These are phyloP conservation scores for Heliconius hermathena DNA, from an alignment of 1,140 invertebrate genomes.

Conservation along the genomic window DNA sequence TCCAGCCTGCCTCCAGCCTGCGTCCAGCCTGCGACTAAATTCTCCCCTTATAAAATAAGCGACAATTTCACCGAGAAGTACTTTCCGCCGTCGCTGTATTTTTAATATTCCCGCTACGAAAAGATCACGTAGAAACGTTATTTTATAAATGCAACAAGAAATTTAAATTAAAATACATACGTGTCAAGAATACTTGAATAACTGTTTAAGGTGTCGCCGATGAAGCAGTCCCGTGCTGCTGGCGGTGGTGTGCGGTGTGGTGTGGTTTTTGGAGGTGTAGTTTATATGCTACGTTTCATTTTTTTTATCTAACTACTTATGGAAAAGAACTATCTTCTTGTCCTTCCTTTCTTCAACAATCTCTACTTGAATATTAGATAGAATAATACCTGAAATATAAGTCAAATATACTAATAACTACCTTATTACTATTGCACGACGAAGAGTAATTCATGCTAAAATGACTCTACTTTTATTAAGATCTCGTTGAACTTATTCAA, in stretches of 20 bases:
- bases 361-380: no score
- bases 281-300: neutral
- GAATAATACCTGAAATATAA: no score
- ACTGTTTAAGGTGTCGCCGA: neutral
- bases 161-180: constrained; percentile 23
- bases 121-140: constrained; percentile 16
- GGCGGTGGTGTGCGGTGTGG: neutral
- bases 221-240: neutral
- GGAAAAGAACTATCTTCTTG: no score
- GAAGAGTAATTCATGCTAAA: neutral
- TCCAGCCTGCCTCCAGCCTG: no score
- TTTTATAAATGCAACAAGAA: constrained; percentile 23
- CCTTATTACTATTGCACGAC: neutral
- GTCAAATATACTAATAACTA: neutral
- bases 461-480: neutral
- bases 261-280: no score
- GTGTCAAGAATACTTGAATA: constrained; percentile 12
- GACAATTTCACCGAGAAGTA: constrained; percentile 12
- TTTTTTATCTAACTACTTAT: no score
- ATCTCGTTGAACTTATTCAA: neutral
- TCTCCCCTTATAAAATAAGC: constrained; percentile 32
- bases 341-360: no score
- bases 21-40: constrained; percentile 24
- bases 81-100: constrained; percentile 27
- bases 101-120: constrained; percentile 27